Conservation (phyloP, 2,113 vertebrate genomes). For the Semnornis frantzii region DNA sequence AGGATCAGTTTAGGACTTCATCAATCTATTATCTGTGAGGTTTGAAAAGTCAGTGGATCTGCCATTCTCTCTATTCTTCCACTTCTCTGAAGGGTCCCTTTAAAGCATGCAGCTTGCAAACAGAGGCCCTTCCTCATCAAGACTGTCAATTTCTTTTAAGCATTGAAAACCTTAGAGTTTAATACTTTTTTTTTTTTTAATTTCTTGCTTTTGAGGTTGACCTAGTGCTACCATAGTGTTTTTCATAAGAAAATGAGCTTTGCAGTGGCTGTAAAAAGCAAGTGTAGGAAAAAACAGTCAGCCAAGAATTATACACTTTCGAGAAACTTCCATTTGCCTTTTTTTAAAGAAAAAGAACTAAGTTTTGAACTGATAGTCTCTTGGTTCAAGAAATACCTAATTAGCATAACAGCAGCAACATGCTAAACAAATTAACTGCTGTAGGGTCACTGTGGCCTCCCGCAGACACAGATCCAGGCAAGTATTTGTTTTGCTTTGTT, state of each 20-base stretch:
- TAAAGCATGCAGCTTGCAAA: background rate
- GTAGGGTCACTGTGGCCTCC: conserved; percentile 22
- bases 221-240: background rate
- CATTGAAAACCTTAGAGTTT: background rate
- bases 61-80: background rate
- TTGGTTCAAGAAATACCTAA: conserved; percentile 34
- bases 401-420: conserved; percentile 48
- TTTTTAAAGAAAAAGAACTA: background rate
- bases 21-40: background rate
- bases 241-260: background rate
- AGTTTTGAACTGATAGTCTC: conserved; percentile 12
- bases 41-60: background rate
- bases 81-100: background rate
- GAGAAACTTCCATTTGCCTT: background rate
- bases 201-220: background rate
- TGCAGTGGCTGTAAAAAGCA: background rate
- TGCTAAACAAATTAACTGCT: conserved; percentile 41
- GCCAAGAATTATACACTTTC: background rate
- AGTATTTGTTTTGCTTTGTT: conserved; percentile 44
- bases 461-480: conserved; percentile 41
- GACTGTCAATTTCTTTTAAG: background rate
- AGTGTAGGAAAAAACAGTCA: background rate
- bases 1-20: background rate
- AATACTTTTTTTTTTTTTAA: background rate
- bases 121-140: background rate